Evolutionary conservation across 2,888 invertebrate species (phyloP).

Genomic region (Heterodera filipjevi): DNA sequence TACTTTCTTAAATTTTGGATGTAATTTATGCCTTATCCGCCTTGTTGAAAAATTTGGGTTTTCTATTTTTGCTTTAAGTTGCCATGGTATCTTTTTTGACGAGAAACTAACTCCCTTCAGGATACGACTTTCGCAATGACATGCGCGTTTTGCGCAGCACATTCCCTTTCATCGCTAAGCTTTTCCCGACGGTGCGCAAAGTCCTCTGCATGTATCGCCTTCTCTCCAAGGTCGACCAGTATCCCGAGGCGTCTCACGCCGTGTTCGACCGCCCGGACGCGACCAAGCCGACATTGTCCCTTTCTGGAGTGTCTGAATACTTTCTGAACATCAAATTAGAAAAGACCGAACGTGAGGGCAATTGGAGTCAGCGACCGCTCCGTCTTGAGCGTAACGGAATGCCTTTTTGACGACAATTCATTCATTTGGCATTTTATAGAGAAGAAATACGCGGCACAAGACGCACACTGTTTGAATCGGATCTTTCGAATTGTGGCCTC

Average conservation of each 20-base stretch:
- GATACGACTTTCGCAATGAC: slow-evolving; percentile 35
- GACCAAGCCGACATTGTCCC: slow-evolving; percentile 13
- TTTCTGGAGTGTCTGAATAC: slow-evolving; percentile 28
- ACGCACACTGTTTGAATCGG: slow-evolving; percentile 23
- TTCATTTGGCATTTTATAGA: slow-evolving; percentile 23
- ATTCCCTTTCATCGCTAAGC: slow-evolving; percentile 24
- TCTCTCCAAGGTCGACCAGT: slow-evolving; percentile 26
- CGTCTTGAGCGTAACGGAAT: slow-evolving; percentile 28
- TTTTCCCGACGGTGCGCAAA: slow-evolving; percentile 10
- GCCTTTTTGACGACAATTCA: not conserved
- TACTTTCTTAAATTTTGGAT: too few species aligned
- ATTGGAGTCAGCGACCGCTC: slow-evolving; percentile 32
- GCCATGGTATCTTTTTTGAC: slow-evolving; percentile 20
- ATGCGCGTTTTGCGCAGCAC: slow-evolving; percentile 31
- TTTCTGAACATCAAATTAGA: slow-evolving; percentile 31
- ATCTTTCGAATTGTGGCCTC: not conserved
- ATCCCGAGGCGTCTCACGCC: not conserved
- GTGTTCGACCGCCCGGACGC: not conserved
- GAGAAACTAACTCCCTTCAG: slow-evolving; percentile 9
- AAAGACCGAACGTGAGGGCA: slow-evolving; percentile 31
- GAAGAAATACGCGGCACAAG: slow-evolving; percentile 34
- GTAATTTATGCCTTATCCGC: not conserved
- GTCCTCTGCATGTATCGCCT: slow-evolving; percentile 29
- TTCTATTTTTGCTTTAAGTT: not conserved
- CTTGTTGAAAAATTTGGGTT: not conserved